Percentiles rank a stretch among this genome's conserved stretches.
Conservation (phyloP, 2,113 vertebrate genomes). For the Tachysurus fulvidraco region DNA sequence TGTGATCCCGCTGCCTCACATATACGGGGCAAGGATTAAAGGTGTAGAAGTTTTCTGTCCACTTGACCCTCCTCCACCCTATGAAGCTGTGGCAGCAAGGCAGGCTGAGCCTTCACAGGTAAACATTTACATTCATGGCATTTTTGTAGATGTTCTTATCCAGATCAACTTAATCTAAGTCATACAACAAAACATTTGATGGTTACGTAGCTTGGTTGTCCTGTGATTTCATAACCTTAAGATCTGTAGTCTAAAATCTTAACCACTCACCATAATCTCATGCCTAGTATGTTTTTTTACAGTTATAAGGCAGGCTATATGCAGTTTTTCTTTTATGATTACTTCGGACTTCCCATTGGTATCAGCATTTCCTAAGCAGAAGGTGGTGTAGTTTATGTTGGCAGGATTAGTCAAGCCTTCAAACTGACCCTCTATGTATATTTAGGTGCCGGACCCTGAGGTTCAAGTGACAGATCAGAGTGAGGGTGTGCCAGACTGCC, state of each 20-base stretch:
- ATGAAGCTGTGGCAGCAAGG: conserved; percentile 70
- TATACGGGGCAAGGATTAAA: conserved; percentile 75
- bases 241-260: no score
- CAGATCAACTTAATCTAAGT: no score
- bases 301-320: not conserved
- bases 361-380: not conserved
- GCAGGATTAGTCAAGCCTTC: conserved; percentile 10
- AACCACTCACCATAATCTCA: no score
- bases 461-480: conserved; percentile 51
- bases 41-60: conserved; percentile 79
- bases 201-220: no score
- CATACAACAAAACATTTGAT: no score
- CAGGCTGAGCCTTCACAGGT: conserved; percentile 69
- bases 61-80: conserved; percentile 80
- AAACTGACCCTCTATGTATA: conserved; percentile 25
- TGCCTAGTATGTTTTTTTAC: not conserved
- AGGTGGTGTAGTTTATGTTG: conserved; percentile 27
- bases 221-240: no score
- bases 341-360: not conserved
- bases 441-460: conserved; percentile 54
- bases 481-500: conserved; percentile 44
- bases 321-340: not conserved
- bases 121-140: conserved; percentile 5
- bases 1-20: conserved; percentile 75
- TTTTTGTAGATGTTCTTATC: no score